Percentiles rank a stretch among this genome's conserved stretches.
Evolutionary conservation across 2,113 vertebrate species (phyloP).

Genomic region (Carlito syrichta): DNA sequence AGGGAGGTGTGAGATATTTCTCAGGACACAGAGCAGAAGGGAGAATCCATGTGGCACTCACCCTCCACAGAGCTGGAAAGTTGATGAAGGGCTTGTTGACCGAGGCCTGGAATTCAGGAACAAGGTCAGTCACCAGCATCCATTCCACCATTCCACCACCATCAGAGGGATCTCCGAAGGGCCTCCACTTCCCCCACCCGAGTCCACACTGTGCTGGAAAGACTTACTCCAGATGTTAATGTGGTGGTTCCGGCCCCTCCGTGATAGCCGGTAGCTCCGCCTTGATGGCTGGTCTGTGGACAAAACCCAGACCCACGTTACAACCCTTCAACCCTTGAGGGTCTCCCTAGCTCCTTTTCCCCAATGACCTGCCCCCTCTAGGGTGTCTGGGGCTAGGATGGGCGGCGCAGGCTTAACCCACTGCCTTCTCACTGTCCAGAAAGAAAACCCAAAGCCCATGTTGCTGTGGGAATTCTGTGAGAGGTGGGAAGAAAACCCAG

Average conservation of each 20-base stretch:
- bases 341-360: neutral
- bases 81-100: conserved; percentile 72
- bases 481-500: neutral
- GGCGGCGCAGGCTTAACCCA: neutral
- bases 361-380: neutral
- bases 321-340: neutral
- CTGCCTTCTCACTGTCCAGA: neutral
- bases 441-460: neutral
- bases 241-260: conserved; percentile 65
- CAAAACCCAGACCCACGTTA: neutral
- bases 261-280: conserved; percentile 35
- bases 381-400: neutral
- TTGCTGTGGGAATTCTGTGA: neutral
- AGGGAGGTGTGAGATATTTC: neutral
- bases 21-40: neutral
- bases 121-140: neutral
- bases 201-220: accelerated
- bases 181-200: neutral
- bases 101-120: conserved; percentile 66
- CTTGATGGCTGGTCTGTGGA: conserved; percentile 30
- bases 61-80: conserved; percentile 68
- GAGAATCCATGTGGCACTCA: neutral
- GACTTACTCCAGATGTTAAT: conserved; percentile 70
- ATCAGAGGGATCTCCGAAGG: neutral
- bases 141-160: neutral